Base-by-base conservation (phyloP, 2,113 vertebrate species). In the Pelvicachromis taeniatus region DNA sequence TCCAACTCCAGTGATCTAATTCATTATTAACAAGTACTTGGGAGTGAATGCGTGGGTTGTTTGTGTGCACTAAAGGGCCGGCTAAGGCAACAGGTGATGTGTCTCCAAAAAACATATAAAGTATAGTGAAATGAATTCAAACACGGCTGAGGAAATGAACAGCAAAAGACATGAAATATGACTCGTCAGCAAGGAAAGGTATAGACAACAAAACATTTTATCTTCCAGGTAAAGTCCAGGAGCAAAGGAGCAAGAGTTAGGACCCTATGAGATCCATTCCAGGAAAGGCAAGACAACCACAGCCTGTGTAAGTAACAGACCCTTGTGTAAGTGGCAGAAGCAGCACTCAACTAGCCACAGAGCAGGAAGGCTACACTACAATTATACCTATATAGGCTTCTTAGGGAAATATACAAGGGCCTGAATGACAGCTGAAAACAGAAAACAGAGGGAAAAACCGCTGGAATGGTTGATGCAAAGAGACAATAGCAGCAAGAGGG, bases 1-100 rank as follows among this genome's bases (percentile, higher is more conserved):
- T 84, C 61, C 31, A 45, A 56, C 75, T 84, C 50, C 58, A 88
- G 45, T 77, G 56, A 82, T 92, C 77, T 77, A 82, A 94, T 94
- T 93, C 89, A 93, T 94, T 92, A 92, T 92, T 88, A 84, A 92
- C 88, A 85, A 85, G 77, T 75, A 73, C 65, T 16, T 58, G 52
- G 38, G 63, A 56, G 26, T 21, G 23, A 5, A 29, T n/a, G 11
- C 55, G 56, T 42, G 68, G 23, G 14, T 29, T 73, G 23, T 48
- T 23, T 73, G 68, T 73, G 42, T 12, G 68, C 8, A 68, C 26
- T 61, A 53, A 35, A 56, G 61, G 56, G 33, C 52, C 42, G 77
- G 40, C 53, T 38, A 6, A 85, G 77, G 77, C 81, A 87, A 89
- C 87, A 88, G 91, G 92, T 94, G 80, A 91, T 59, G 53, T 50